phyloP scores from a whole-genome alignment of 35 echinoderm and acorn worm genomes.

The Ptychodera flava region DNA sequence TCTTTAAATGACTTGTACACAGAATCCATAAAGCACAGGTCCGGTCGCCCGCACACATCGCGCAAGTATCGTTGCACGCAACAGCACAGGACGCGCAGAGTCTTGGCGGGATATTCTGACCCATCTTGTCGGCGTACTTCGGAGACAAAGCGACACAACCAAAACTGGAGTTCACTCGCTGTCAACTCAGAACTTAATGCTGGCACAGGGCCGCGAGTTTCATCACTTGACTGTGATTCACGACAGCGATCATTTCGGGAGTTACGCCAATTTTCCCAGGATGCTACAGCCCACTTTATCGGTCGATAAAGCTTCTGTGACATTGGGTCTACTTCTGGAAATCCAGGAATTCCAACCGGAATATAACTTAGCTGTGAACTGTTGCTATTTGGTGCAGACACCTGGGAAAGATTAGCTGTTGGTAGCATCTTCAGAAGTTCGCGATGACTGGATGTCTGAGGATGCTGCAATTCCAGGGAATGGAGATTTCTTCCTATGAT shows the following conservation, averaged over 20 bases:
- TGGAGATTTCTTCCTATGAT: too few species aligned
- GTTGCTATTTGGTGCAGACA: too few species aligned
- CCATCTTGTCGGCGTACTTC: background rate
- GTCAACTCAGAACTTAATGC: background rate
- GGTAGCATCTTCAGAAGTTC: too few species aligned
- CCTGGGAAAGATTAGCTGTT: too few species aligned
- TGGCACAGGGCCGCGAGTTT: background rate
- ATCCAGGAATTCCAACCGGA: too few species aligned
- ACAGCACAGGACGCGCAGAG: background rate
- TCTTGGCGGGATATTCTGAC: background rate
- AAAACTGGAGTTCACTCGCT: background rate
- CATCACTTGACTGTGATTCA: background rate
- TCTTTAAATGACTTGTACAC: background rate
- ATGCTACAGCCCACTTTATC: background rate
- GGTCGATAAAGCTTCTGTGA: too few species aligned
- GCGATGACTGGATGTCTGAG: too few species aligned
- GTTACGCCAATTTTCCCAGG: background rate
- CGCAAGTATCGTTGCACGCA: background rate
- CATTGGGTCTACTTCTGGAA: too few species aligned
- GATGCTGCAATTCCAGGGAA: too few species aligned
- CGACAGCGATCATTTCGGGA: background rate
- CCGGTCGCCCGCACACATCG: background rate
- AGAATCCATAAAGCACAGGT: background rate
- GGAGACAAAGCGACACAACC: background rate
- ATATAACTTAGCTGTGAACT: too few species aligned